These are phyloP conservation scores for Heliornis fulica DNA, from an alignment of 2,113 vertebrate genomes.

Conservation along the genomic window DNA sequence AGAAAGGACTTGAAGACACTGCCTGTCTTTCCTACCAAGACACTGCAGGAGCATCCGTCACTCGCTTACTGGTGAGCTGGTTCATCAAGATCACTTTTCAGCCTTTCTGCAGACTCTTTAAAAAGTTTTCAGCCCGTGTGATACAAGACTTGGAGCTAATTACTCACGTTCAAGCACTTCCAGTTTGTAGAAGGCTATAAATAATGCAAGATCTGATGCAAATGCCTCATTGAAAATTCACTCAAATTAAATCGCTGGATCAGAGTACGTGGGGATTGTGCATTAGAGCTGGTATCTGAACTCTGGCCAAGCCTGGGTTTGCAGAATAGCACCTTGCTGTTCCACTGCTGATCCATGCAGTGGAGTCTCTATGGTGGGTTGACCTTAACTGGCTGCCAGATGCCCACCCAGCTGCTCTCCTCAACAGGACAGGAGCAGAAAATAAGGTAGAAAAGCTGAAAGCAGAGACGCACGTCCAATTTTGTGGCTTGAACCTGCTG, in stretches of 20 bases:
- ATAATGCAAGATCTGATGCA: background rate
- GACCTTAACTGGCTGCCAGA: background rate
- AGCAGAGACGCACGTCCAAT: background rate
- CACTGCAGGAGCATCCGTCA: conserved; percentile 93
- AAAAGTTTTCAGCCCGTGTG: background rate
- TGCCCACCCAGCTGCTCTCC: conserved; percentile 7
- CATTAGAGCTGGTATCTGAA: background rate
- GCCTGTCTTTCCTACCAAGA: conserved; percentile 88
- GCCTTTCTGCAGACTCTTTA: background rate
- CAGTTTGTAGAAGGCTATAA: background rate
- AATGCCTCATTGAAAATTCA: background rate
- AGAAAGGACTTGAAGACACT: conserved; percentile 88
- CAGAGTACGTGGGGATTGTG: background rate
- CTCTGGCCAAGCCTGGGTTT: background rate
- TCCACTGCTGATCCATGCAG: background rate
- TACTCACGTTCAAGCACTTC: background rate
- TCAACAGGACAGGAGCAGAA: background rate
- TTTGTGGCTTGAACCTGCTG: background rate
- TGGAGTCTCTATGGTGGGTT: background rate
- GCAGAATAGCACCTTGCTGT: background rate
- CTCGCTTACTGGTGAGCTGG: conserved; percentile 90
- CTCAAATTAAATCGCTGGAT: background rate
- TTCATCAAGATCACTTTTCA: background rate
- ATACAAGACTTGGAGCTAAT: background rate
- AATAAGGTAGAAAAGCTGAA: background rate